Percentiles rank a stretch among this genome's conserved stretches.
These are phyloP conservation scores for Aulostomus chinensis DNA, from an alignment of 2,797 vertebrate species.

Conservation along the genomic window DNA sequence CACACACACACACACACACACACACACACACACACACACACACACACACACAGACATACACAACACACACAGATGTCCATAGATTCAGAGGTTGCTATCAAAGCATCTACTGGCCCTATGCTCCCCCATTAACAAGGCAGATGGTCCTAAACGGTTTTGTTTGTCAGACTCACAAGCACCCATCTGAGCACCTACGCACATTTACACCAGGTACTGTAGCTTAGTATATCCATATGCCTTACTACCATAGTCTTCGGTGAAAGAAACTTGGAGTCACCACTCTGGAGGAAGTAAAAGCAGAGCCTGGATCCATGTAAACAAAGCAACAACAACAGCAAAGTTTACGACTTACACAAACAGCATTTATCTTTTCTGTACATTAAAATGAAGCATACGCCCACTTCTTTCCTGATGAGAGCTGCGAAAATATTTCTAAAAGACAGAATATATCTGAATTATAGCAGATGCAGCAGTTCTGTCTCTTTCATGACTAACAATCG, in stretches of 20 bases:
- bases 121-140: conserved; percentile 63
- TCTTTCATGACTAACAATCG: too few relatives aligned
- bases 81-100: conserved; percentile 67
- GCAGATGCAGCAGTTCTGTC: too few relatives aligned
- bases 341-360: too few relatives aligned
- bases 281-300: too few relatives aligned
- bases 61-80: conserved; percentile 59
- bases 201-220: conserved; percentile 42
- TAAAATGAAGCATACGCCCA: too few relatives aligned
- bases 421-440: too few relatives aligned
- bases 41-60: conserved; percentile 5
- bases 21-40: neutral
- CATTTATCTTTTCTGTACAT: too few relatives aligned
- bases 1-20: conserved; percentile 5
- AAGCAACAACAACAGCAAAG: too few relatives aligned
- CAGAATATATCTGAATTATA: too few relatives aligned
- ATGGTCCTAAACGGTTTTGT: conserved; percentile 62
- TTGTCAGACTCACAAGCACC: conserved; percentile 60
- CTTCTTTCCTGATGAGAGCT: too few relatives aligned
- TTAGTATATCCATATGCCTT: conserved; percentile 37
- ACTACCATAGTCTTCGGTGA: conserved; percentile 16
- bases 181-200: conserved; percentile 46
- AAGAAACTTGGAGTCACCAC: too few relatives aligned
- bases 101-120: conserved; percentile 47
- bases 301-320: too few relatives aligned